Evolutionary conservation across 2,888 invertebrate genomes (phyloP), one percentile per base, ranked within the genome.

Genomic region (Glaucopsyche alexis): DNA sequence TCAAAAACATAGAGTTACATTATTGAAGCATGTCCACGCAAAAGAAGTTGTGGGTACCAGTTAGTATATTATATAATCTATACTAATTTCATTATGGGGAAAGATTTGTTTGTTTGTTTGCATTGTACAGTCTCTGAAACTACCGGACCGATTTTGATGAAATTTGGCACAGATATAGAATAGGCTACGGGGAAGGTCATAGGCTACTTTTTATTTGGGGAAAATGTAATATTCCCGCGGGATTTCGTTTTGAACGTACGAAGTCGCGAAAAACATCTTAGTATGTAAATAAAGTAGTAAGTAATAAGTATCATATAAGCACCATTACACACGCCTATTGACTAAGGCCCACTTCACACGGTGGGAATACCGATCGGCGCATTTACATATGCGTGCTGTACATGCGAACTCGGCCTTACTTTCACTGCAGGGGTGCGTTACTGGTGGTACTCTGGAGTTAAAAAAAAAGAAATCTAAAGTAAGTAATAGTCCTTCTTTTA

Each of bases 311-410:
- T 6, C 60, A 16, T 60, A 29, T 60, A 60, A 60, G 60, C 60
- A 13, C 19, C 55, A 49, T 49, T 49, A 49, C 14, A 49, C 14
- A 42, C 42, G n/a, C 11, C 29, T 42, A 42, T 66, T n/a, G 66
- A 67, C 45, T 49, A 49, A 69, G 69, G 69, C 69, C 47, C 49
- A 69, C 47, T 69, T 69, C 69, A 69, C 69, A 69, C 49, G 19
- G 13, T 49, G 29, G 49, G 69, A 47, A 69, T 69, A 49, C 8
- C 29, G 47, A 69, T 29, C 29, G 29, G 19, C 7, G n/a, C n/a
- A 45, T 67, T 47, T 47, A 16, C 67, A 69, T 69, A 29, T 19
- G 47, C 47, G 47, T 47, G 47, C 29, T 49, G 42, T 69, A 69
- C 69, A 47, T 69, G 13, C 49, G 47, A 69, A 29, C 14, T 5